A percentile compares a stretch with the other conserved stretches of the same genome.
Evolutionary conservation across 1,140 invertebrate genomes (phyloP).

Genomic region (Popillia japonica): DNA sequence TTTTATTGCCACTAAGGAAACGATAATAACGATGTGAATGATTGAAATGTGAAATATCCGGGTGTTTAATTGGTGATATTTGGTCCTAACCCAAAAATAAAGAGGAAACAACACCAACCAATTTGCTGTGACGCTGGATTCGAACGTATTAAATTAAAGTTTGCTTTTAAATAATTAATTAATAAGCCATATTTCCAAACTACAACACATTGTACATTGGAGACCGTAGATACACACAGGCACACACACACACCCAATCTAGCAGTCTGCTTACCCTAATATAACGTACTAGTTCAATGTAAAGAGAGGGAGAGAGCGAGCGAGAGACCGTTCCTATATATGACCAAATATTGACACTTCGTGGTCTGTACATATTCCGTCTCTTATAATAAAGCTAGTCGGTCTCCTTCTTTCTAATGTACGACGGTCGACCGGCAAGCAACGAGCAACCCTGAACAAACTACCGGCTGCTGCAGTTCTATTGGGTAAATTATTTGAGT

Average conservation of each 20-base stretch:
- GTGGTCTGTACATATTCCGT: conserved; percentile 56
- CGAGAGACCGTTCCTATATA: conserved; percentile 54
- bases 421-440: conserved; percentile 39
- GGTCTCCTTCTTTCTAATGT: neutral
- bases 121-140: too few relatives aligned
- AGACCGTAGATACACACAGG: too few relatives aligned
- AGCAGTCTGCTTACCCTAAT: neutral
- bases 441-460: conserved; percentile 53
- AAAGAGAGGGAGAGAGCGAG: neutral
- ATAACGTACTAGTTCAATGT: neutral
- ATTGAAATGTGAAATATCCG: too few relatives aligned
- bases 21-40: neutral
- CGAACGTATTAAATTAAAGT: too few relatives aligned
- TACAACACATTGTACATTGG: too few relatives aligned
- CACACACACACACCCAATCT: too few relatives aligned
- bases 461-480: conserved; percentile 56
- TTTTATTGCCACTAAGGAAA: neutral
- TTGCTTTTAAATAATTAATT: too few relatives aligned
- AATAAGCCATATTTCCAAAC: too few relatives aligned
- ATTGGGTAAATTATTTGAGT: conserved; percentile 61
- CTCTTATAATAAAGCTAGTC: conserved; percentile 39
- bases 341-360: conserved; percentile 58
- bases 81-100: too few relatives aligned
- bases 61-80: too few relatives aligned
- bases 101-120: too few relatives aligned